Base-by-base conservation (phyloP, 2,797 vertebrate genomes). In the Myotis vivesi region DNA sequence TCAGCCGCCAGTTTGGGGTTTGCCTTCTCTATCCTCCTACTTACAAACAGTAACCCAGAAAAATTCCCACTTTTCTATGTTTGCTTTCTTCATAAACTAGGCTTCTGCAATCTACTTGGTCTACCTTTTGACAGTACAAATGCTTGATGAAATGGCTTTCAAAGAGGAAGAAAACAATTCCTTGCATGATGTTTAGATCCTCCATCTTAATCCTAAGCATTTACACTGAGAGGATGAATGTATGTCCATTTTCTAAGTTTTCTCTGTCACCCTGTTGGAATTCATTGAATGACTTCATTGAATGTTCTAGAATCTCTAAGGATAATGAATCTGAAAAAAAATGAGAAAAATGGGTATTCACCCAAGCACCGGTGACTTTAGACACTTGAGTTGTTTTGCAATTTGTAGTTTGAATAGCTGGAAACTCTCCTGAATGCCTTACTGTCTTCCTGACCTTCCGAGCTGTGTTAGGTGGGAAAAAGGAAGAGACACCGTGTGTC, bases 401-500 rank as follows among this genome's bases (percentile, higher is more conserved):
- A 73, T 95, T 84, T 87, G 51, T 71, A 55, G 64, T 92, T 95
- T 90, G 53, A 93, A 36, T 64, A 84, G 73, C 69, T 88, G 25
- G 91, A 89, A 95, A 77, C 55, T 95, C 57, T 97, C 62, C 62
- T 62, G 28, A 94, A 94, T 90, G 85, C 51, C 71, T 89, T 77
- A 89, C 92, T 95, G 85, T 95, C 73, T 93, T 62, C 38, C 88
- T 91, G 76, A 94, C 94, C 80, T 94, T 71, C 64, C 83, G 72
- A 71, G 10, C 53, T 79, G 5, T 49, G 15, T 71, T 66, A 76
- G 23, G 44, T 17, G 36, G 3, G 38, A 9, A 8, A 28, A 51
- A 15, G 57, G 22, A 46, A 86, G 44, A 92, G 91, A 73, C 44
- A 57, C 12, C 16, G 8, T 72, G 49, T n/a, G 59, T 6, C 3